Evolutionary conservation across 2,797 vertebrate genomes (phyloP).

Genomic region (Bryconaethiops microstoma): DNA sequence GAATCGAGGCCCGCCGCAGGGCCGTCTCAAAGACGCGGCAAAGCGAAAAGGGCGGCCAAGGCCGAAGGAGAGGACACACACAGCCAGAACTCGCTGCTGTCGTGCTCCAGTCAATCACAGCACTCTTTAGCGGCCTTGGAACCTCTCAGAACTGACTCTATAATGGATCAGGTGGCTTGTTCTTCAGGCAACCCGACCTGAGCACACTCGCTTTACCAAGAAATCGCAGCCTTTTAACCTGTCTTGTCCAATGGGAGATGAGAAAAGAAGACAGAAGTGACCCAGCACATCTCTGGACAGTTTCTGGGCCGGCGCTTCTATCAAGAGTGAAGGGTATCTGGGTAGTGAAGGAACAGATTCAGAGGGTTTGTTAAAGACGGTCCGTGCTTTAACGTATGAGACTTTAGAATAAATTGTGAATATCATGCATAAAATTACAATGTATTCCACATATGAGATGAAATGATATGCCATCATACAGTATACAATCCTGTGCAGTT

Average conservation of each 20-base stretch:
- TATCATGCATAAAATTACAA: constrained; percentile 21
- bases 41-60: constrained; percentile 57
- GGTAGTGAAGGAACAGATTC: constrained; percentile 9
- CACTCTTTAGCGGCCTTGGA: constrained; percentile 68
- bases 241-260: constrained; percentile 17
- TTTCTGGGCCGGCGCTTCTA: constrained; percentile 10
- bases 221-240: constrained; percentile 37
- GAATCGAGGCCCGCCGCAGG: constrained; percentile 65
- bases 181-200: constrained; percentile 51
- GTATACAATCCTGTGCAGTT: constrained; percentile 29
- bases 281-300: constrained; percentile 1
- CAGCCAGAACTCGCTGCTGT: constrained; percentile 71
- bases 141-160: constrained; percentile 66
- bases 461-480: constrained; percentile 30
- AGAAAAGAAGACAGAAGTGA: constrained; percentile 1
- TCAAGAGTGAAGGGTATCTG: constrained; percentile 3
- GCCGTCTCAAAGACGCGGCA: constrained; percentile 42
- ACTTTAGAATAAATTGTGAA: constrained; percentile 39
- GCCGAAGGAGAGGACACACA: constrained; percentile 75
- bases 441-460: constrained; percentile 30
- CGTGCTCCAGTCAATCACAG: constrained; percentile 77
- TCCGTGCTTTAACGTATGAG: neutral
- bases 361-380: neutral
- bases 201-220: constrained; percentile 16
- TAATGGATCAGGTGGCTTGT: constrained; percentile 55